Conservation (phyloP, 2,113 vertebrate species). For the Suricata suricatta region DNA sequence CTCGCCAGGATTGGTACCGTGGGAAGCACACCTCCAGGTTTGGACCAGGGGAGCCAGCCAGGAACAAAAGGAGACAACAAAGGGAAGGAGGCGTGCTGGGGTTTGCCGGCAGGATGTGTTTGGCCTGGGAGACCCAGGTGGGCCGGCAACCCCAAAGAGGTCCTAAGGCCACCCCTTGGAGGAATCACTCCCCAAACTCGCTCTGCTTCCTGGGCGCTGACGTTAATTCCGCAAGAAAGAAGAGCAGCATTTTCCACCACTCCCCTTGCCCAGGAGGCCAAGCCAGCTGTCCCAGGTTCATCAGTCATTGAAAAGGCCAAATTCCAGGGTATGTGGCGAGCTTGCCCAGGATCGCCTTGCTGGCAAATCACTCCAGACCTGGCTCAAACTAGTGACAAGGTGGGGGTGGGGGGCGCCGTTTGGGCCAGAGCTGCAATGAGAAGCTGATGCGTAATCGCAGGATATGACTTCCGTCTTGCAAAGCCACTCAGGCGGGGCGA, state of each 20-base stretch:
- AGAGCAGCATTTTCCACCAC: neutral
- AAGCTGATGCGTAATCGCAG: neutral
- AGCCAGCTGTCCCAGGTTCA: neutral
- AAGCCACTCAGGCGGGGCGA: neutral
- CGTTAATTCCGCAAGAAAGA: neutral
- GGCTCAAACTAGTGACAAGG: neutral
- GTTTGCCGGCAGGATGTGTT: fast-evolving
- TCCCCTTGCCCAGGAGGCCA: neutral
- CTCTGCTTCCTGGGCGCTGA: neutral
- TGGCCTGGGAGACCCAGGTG: fast-evolving
- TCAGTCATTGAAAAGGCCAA: neutral
- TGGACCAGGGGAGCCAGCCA: neutral
- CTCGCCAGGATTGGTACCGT: fast-evolving
- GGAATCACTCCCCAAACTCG: neutral
- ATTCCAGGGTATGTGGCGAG: fast-evolving
- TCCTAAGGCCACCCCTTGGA: neutral
- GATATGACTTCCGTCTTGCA: neutral
- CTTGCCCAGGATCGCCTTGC: neutral
- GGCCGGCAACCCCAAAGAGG: neutral
- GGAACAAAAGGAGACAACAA: fast-evolving
- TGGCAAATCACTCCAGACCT: neutral
- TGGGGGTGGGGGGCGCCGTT: no score
- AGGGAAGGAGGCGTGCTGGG: fast-evolving
- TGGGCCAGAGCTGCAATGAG: neutral
- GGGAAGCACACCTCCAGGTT: neutral